Base-by-base conservation (phyloP, 1,140 invertebrate genomes). In the Battus philenor region DNA sequence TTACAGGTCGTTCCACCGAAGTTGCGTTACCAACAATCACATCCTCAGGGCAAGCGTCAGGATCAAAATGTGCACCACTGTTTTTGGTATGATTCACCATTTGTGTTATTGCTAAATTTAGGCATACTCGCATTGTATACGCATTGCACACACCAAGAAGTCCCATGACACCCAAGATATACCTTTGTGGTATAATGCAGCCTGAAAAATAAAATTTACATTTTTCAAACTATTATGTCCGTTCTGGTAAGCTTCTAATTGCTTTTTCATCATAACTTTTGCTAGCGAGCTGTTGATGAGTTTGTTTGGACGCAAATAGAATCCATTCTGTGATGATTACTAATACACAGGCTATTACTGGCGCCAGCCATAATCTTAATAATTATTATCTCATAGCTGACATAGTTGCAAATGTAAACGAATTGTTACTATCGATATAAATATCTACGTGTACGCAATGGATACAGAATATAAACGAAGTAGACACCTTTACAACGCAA, bases 81-180 rank as follows among this genome's bases (percentile, higher is more conserved):
- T 7, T 54, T 27, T 52, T 63, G 3, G 59, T 73, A 3, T 36
- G 51, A 29, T 78, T 72, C 0, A 91, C 93, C 93, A 97, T 96
- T 61, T 95, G 93, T 9, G 95, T 96, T 51, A 97, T 96, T 0
- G 95, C 94, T 17, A 97, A 89, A 49, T 94, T 96, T 2, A 97
- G 83, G 53, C 93, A 95, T 0, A 95, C 92, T 45, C 95, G 87
- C 91, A 97, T 93, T 3, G 94, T 92, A 64, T 97, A 97, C 0
- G 95, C 92, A 68, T 93, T 95, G 43, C 92, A 89, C 1, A 95
- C 89, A 5, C 93, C 94, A 13, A 94, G 71, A 53, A 96, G 95
- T 18, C 94, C 94, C 90, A 96, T 92, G 1, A 95, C 77, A 1
- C 93, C 92, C 44, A 95, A 86, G n/a, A 94, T 87, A 75, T 91